Evolutionary conservation across 2,888 invertebrate species (phyloP), one percentile per base, ranked within the genome.

Genomic region (Agrotis exclamationis): DNA sequence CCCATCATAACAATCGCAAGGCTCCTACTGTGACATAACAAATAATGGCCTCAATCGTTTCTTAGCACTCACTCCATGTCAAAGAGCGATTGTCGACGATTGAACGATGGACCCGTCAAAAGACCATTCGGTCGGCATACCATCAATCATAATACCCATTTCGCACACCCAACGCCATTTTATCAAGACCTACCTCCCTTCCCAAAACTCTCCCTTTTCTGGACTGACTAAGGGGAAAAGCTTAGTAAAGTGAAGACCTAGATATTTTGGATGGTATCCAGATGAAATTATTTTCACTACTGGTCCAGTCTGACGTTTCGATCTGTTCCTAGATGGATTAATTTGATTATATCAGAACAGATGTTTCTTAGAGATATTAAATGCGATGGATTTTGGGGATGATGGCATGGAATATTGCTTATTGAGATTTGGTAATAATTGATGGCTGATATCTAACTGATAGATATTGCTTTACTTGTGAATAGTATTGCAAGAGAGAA

Each of bases 251-350:
- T 68, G 69, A 53, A 68, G 91, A 11, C 87, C 93, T 86, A 80
- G 59, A 39, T 67, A 80, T 39, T 64, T 51, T 86, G 84, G 93
- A 63, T 80, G 79, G 82, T 84, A 87, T 87, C 81, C 80, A 79
- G 88, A 91, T 92, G 92, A 94, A 95, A 95, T 95, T 94, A 94
- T 95, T 94, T 95, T 93, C 94, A 93, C 91, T 92, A 92, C 92
- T 91, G 90, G 92, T 90, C 90, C 91, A 89, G 88, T 84, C 92
- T 95, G 96, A 95, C 96, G 93, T 95, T 96, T 95, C 96, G 96
- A 96, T 96, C 93, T 93, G 93, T 90, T 93, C 90, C 92, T 92
- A 95, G 95, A 96, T 96, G 96, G 96, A 96, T 96, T 95, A 95
- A 96, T 95, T 95, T 95, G 95, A 96, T 96, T 94, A 95, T 90